Conservation (phyloP, 2,797 vertebrate species). For the Ptychobarbus kaznakovi region DNA sequence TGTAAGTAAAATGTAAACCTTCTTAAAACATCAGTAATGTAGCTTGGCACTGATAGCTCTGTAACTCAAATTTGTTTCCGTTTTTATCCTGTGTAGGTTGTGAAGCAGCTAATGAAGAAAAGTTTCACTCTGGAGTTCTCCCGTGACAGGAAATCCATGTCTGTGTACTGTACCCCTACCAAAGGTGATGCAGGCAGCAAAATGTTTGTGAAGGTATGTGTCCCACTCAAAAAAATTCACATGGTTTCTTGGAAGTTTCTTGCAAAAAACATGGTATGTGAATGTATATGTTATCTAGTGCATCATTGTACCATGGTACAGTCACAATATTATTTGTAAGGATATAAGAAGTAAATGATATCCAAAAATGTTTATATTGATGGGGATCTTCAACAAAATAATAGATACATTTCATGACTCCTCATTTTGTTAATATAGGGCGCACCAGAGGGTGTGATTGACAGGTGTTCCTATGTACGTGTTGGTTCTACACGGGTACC, state of each 20-base stretch:
- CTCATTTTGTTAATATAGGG: conserved; percentile 78
- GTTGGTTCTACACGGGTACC: conserved; percentile 90
- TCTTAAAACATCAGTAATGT: background rate
- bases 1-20: conserved; percentile 68
- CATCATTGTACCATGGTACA: background rate
- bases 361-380: background rate
- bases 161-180: conserved; percentile 88
- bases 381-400: background rate
- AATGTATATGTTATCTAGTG: background rate
- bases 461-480: conserved; percentile 90
- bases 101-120: conserved; percentile 96
- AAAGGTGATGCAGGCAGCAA: conserved; percentile 92
- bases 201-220: conserved; percentile 91
- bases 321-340: background rate
- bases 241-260: background rate
- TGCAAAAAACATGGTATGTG: background rate
- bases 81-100: conserved; percentile 76
- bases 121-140: conserved; percentile 96
- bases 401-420: background rate
- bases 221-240: background rate
- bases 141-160: conserved; percentile 97
- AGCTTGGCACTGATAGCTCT: background rate
- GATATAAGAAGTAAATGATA: background rate
- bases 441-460: conserved; percentile 93
- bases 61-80: background rate